Conservation (phyloP, 2,888 invertebrate species). For the Tachina grossa region DNA sequence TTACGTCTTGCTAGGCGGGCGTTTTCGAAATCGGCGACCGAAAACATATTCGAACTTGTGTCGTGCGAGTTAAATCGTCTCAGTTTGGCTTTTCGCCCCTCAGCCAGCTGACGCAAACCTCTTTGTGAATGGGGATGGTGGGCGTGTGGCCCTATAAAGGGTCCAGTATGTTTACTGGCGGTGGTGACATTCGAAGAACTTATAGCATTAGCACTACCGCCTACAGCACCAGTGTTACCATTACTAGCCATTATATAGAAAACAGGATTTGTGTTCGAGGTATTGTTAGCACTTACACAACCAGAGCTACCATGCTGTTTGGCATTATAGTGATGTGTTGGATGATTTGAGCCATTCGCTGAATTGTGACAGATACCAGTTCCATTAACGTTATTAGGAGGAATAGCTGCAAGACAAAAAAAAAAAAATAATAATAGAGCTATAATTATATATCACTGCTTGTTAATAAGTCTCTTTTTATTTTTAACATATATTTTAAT, state of each 20-base stretch:
- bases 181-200: conserved; percentile 60
- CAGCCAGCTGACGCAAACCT: conserved; percentile 75
- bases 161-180: conserved; percentile 57
- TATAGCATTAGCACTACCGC: conserved; percentile 58
- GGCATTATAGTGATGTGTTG: conserved; percentile 51
- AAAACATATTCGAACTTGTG: conserved; percentile 83
- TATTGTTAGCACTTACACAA: conserved; percentile 72
- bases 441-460: neutral
- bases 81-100: conserved; percentile 82
- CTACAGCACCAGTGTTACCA: conserved; percentile 73
- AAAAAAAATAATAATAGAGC: neutral
- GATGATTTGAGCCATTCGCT: conserved; percentile 45
- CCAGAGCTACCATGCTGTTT: conserved; percentile 66
- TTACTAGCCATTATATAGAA: conserved; percentile 78
- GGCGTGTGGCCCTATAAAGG: conserved; percentile 64
- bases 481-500: no score
- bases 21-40: conserved; percentile 83
- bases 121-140: conserved; percentile 73
- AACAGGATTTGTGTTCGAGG: conserved; percentile 76
- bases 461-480: neutral
- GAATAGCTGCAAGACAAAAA: conserved; percentile 47
- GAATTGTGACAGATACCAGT: conserved; percentile 21
- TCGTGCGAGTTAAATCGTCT: conserved; percentile 83
- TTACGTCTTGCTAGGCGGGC: conserved; percentile 82
- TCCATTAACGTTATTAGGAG: conserved; percentile 49